A percentile compares a stretch with the other conserved stretches of the same genome.
phyloP scores from a whole-genome alignment of 2,113 vertebrate species.

The Himantopus leucocephalus region DNA sequence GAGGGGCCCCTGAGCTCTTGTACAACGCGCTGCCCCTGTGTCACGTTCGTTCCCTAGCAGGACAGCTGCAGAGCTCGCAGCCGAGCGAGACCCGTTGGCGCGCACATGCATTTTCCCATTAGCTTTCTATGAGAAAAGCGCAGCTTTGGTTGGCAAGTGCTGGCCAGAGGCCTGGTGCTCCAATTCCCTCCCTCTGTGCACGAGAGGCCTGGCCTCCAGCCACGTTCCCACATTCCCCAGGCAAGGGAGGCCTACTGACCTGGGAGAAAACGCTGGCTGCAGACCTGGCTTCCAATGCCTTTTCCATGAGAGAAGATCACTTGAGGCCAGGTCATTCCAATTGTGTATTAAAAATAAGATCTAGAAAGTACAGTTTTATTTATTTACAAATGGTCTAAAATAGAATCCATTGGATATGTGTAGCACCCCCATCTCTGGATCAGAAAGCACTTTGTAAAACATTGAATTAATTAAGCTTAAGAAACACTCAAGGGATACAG shows the following conservation, averaged over 20 bases:
- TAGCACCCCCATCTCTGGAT: background rate
- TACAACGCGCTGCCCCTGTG: background rate
- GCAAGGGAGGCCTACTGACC: background rate
- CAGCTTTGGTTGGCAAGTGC: slow-evolving; percentile 8
- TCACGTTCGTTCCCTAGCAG: background rate
- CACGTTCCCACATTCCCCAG: slow-evolving; percentile 7
- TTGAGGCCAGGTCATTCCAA: background rate
- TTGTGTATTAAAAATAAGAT: background rate
- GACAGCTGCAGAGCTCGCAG: background rate
- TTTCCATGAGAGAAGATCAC: background rate
- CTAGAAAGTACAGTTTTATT: background rate
- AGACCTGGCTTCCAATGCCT: background rate
- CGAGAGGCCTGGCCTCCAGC: background rate
- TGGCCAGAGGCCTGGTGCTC: slow-evolving; percentile 7
- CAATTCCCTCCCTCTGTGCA: background rate
- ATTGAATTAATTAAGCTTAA: slow-evolving; percentile 50
- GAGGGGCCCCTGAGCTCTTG: background rate
- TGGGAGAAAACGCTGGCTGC: background rate
- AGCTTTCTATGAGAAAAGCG: slow-evolving; percentile 2
- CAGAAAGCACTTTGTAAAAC: slow-evolving; percentile 9
- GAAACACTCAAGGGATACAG: slow-evolving; percentile 33
- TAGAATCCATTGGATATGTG: background rate
- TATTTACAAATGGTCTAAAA: slow-evolving; percentile 15
- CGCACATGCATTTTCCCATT: background rate
- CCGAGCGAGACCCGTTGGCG: background rate